phyloP scores from a whole-genome alignment of 30 jellyfish, hydroid and myxozoan species.

The Sanderia malayensis region DNA sequence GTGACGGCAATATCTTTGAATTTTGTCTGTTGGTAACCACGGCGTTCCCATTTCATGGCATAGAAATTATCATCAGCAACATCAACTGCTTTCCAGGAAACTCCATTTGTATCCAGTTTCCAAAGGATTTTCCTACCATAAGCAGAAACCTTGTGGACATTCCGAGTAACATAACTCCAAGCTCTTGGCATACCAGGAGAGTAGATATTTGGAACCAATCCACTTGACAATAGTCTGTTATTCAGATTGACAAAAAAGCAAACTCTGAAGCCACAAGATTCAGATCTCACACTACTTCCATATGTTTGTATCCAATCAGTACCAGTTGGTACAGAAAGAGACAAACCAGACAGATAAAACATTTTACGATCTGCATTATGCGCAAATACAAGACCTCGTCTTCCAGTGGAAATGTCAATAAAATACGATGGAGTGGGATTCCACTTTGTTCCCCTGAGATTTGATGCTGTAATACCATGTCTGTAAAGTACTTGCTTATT shows the following conservation, averaged over 20 bases:
- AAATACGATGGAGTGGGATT: not conserved
- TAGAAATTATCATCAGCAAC: slow-evolving; percentile 16
- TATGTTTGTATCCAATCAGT: not conserved
- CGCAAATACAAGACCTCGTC: slow-evolving; percentile 38
- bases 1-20: slow-evolving; percentile 41
- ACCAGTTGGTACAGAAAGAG: slow-evolving; percentile 7
- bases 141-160: slow-evolving; percentile 27
- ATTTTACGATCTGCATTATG: not conserved
- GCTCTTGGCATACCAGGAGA: slow-evolving; percentile 7
- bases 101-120: slow-evolving; percentile 29
- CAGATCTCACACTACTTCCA: not conserved
- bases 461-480: slow-evolving; percentile 17
- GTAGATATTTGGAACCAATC: slow-evolving; percentile 12
- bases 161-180: slow-evolving; percentile 10
- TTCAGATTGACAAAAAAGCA: slow-evolving; percentile 2
- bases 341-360: slow-evolving; percentile 8
- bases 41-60: slow-evolving; percentile 27
- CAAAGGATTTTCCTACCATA: slow-evolving; percentile 32
- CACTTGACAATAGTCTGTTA: slow-evolving; percentile 6
- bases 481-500: not conserved
- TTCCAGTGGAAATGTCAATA: slow-evolving; percentile 18
- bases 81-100: slow-evolving; percentile 39
- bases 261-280: slow-evolving; percentile 22
- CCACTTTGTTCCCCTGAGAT: slow-evolving; percentile 25
- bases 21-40: slow-evolving; percentile 15